Evolutionary conservation across 2,113 vertebrate genomes (phyloP), one percentile per base, ranked within the genome.

Genomic region (Pionites leucogaster): DNA sequence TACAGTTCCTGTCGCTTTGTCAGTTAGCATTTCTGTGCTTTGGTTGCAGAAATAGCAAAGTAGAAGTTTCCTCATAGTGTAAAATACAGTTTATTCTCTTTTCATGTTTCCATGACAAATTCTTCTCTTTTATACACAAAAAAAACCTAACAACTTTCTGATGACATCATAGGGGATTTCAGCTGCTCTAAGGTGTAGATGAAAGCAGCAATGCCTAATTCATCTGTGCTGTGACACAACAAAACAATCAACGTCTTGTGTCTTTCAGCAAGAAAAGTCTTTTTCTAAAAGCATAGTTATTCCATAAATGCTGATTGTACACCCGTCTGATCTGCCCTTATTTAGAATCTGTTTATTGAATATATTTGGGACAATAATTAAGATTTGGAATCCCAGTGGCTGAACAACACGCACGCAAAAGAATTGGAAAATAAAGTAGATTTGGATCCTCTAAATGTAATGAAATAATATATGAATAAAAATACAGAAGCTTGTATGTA

Each of bases 341-440:
- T 98, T 98, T 97, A 97, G 96, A 97, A 96, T 94, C 91, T 96
- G 88, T 96, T 97, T 96, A 95, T 97, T 96, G 90, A 96, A 95
- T 97, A 90, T 95, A 95, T 97, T 97, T 97, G 95, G 88, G 95
- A 94, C 96, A 98, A 94, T 96, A 97, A 97, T 97, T 96, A 97
- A 94, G 91, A 96, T 97, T 97, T 97, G 95, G 91, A 95, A 97
- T 97, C 97, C 95, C 86, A 88, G 74, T 93, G 92, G 83, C 86
- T 97, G 92, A 97, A 97, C 92, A 97, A 97, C 96, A 96, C 90
- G 63, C 94, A 96, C 3, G 41, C 79, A 86, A 93, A 97, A 97
- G 83, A 27, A 59, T 27, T 93, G 90, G 29, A 96, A 96, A 95
- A 86, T 90, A 91, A 9, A 96, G 94, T 92, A 77, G 86, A 91